phyloP scores from a whole-genome alignment of 2,113 vertebrate genomes.

The Poecilia latipinna region DNA sequence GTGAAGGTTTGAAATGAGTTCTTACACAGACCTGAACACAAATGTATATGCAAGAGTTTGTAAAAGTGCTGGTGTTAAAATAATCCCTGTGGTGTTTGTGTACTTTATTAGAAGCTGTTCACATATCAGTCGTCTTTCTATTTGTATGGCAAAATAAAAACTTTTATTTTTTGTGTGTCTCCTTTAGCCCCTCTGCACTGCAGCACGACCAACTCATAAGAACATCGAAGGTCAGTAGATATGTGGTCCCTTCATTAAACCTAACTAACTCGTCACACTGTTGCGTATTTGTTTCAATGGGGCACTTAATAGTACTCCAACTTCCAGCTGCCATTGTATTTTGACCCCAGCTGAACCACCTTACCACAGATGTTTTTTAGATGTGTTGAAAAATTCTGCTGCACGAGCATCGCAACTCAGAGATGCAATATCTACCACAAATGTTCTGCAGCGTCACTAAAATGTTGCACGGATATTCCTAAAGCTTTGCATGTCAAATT shows the following conservation, averaged over 20 bases:
- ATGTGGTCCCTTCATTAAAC: not conserved
- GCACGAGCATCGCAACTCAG: too few species aligned
- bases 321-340: too few species aligned
- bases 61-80: constrained; percentile 24
- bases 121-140: constrained; percentile 4
- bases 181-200: constrained; percentile 40
- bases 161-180: constrained; percentile 11
- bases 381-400: too few species aligned
- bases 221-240: constrained; percentile 67
- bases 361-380: too few species aligned
- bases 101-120: constrained; percentile 9
- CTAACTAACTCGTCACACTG: not conserved
- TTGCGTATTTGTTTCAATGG: not conserved
- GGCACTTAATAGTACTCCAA: too few species aligned
- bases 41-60: constrained; percentile 27
- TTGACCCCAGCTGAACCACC: too few species aligned
- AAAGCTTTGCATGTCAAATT: too few species aligned
- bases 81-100: constrained; percentile 23
- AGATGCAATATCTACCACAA: too few species aligned
- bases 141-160: not conserved
- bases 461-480: too few species aligned
- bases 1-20: constrained; percentile 44
- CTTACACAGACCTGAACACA: constrained; percentile 33
- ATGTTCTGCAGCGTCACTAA: too few species aligned
- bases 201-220: constrained; percentile 64